A percentile compares a stretch with the other conserved stretches of the same genome.
These are phyloP conservation scores for Platysteira castanea DNA, from an alignment of 2,113 vertebrate genomes.

Conservation along the genomic window DNA sequence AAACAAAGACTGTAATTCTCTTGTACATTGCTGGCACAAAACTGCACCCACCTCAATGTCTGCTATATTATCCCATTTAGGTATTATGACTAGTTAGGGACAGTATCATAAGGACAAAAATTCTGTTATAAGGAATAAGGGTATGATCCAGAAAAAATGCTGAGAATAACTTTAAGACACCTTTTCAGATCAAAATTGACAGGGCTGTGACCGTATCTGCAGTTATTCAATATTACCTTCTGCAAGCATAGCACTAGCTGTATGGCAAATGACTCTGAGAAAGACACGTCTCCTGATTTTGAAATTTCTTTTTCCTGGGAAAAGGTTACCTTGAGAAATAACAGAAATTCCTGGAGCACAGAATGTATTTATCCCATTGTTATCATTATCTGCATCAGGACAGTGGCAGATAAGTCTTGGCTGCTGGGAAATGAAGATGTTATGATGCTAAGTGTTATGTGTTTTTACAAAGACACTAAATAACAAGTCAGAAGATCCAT, in stretches of 20 bases:
- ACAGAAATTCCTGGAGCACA: neutral
- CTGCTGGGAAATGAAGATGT: neutral
- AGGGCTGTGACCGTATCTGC: neutral
- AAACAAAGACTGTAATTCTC: neutral
- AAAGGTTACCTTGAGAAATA: neutral
- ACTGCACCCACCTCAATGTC: neutral
- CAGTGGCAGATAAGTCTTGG: neutral
- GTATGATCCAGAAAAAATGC: neutral
- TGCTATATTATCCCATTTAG: neutral
- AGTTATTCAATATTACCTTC: neutral
- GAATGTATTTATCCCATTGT: neutral
- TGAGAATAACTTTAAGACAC: neutral
- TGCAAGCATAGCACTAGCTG: neutral
- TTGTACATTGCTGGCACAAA: neutral
- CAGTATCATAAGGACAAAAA: neutral
- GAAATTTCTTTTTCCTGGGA: neutral
- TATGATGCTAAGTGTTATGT: neutral
- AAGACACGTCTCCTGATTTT: neutral
- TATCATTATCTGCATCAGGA: neutral
- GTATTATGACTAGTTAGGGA: neutral
- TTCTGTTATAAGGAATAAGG: neutral
- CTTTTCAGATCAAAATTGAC: neutral
- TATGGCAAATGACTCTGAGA: neutral
- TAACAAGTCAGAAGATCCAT: neutral
- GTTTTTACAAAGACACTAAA: neutral